These are phyloP conservation scores for Kryptopterus vitreolus DNA, from an alignment of 2,797 vertebrate species.

Conservation along the genomic window DNA sequence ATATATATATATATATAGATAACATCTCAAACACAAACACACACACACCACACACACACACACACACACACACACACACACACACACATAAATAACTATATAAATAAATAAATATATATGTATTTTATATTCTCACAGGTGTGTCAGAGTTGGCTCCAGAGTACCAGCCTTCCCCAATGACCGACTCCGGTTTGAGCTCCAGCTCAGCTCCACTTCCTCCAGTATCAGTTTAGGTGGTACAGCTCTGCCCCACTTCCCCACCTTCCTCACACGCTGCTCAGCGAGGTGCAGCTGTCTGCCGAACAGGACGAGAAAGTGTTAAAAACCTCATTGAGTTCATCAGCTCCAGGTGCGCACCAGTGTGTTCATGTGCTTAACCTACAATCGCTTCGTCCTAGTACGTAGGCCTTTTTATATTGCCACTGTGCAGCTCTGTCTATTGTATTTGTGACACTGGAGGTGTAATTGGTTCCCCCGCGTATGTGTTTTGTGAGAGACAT, in stretches of 20 bases:
- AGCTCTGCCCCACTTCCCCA: constrained; percentile 81
- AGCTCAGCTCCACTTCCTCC: constrained; percentile 98
- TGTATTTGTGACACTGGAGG: neutral
- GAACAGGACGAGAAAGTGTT: constrained; percentile 95
- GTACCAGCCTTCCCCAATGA: constrained; percentile 96
- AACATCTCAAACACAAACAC: too few relatives aligned
- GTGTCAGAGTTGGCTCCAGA: constrained; percentile 89
- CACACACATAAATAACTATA: too few relatives aligned
- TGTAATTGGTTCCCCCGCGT: neutral
- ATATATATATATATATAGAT: too few relatives aligned
- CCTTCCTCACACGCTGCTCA: constrained; percentile 83
- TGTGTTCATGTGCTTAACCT: neutral
- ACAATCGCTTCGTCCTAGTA: too few relatives aligned
- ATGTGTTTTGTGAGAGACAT: neutral
- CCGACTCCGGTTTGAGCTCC: constrained; percentile 97
- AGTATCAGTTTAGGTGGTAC: constrained; percentile 89
- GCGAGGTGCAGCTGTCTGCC: constrained; percentile 85
- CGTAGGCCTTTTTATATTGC: neutral
- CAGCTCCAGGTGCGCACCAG: constrained; percentile 86
- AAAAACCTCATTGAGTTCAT: constrained; percentile 98
- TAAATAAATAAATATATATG: too few relatives aligned
- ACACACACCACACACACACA: too few relatives aligned
- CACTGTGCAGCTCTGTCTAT: neutral
- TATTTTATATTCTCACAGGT: constrained; percentile 69
- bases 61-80: too few relatives aligned